phyloP scores from a whole-genome alignment of 2,888 invertebrate genomes.

The Prenolepis imparis region DNA sequence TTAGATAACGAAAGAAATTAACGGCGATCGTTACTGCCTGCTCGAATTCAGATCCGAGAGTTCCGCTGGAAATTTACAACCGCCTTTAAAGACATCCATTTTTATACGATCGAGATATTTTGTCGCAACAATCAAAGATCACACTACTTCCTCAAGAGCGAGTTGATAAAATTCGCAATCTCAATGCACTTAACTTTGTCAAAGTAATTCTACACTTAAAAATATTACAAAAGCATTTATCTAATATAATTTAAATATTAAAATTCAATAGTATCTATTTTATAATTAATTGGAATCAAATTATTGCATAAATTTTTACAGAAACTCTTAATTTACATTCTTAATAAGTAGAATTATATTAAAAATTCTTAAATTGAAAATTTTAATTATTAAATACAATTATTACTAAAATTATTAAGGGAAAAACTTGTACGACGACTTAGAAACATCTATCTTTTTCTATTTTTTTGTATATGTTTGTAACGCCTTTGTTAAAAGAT shows the following conservation, averaged over 20 bases:
- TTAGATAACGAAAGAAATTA: slow-evolving; percentile 32
- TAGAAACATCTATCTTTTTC: background rate
- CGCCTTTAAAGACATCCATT: background rate
- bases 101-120: slow-evolving; percentile 14
- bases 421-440: background rate
- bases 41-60: background rate
- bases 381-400: slow-evolving; percentile 14
- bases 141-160: slow-evolving; percentile 5
- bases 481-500: background rate
- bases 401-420: background rate
- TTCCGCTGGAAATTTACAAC: background rate
- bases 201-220: background rate
- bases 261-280: background rate
- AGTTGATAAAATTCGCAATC: slow-evolving; percentile 5
- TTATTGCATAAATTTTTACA: background rate
- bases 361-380: background rate
- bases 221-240: background rate
- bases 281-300: background rate
- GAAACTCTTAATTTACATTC: background rate
- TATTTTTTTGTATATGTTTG: background rate
- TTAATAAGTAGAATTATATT: background rate
- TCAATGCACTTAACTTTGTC: background rate
- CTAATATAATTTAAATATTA: background rate
- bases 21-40: slow-evolving; percentile 23
- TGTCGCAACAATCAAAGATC: background rate